Base-by-base conservation (phyloP, 1,140 invertebrate species). In the Drosophila trapezifrons region DNA sequence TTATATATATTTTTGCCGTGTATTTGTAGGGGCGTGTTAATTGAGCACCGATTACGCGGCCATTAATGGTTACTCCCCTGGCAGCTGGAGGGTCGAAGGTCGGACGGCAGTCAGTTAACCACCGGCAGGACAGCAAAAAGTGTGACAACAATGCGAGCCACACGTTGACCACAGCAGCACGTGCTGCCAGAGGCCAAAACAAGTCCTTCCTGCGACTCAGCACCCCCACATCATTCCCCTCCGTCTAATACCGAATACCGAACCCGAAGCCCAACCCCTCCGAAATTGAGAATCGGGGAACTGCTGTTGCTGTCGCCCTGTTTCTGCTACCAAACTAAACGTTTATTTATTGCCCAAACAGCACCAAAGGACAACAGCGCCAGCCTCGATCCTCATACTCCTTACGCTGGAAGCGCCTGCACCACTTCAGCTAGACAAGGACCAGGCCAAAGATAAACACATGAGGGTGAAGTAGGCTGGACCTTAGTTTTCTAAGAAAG, bases 321-420 rank as follows among this genome's bases (percentile, higher is more conserved):
- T 66, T 87, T 87, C 85, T 84, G 84, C 67, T 78, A 59, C 74
- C 75, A 78, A 78, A 83, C 84, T 87, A 87, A 87, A 87, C 80
- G 84, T 89, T 87, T 87, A 87, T 87, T 87, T 87, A 87, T 87
- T 55, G 84, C 84, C 59, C 73, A 71, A 87, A 89, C 80, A 87
- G 84, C 84, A 84, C 84, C 85, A 80, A 87, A 89, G 80, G 84
- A 89, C 62, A 73, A 59, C 60, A 78, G 55, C 60, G 45, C 43
- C 35, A 57, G 37, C 38, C 55, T 38, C 15, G 47, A 18, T 64
- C 56, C 55, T 25, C 18, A 13, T 9, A 42, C 45, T 45, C 38
- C 25, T 40, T 29, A 10, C 37, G 17, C 52, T 45, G 22, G 25
- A n/a, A 47, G 47, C 45, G 65, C 64, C 59, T 56, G 72, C 64